Conservation (phyloP, 37 sponge, comb jelly and placozoan genomes). For the Spongilla lacustris region DNA sequence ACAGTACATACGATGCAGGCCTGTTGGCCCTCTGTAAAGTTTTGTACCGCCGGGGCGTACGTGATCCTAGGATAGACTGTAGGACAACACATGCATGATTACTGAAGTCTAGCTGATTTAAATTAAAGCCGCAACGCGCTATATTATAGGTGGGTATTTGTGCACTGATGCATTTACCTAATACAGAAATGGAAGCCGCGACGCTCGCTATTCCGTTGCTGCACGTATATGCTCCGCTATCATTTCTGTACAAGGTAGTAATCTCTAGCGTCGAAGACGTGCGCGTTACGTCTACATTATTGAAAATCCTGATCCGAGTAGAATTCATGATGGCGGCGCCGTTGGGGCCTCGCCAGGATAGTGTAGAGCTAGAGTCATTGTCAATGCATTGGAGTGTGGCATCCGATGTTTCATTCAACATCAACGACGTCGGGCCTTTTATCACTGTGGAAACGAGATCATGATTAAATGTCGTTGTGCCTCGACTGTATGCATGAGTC, state of each 20-base stretch:
- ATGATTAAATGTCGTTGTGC: neutral
- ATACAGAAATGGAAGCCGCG: neutral
- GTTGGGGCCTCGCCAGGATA: neutral
- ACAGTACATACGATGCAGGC: neutral
- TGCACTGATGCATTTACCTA: neutral
- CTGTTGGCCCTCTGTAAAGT: neutral
- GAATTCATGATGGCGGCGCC: neutral
- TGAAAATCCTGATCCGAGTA: neutral
- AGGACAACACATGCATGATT: too few species aligned
- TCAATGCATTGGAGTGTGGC: neutral
- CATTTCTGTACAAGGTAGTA: neutral
- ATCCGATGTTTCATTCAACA: neutral
- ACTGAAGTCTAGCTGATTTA: too few species aligned
- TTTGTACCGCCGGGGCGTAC: neutral
- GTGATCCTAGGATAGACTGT: neutral
- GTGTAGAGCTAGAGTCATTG: neutral
- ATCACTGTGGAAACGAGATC: neutral
- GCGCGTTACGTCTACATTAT: neutral
- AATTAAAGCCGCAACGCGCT: too few species aligned
- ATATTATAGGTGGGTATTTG: too few species aligned
- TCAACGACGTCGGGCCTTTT: neutral
- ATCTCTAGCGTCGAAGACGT: neutral
- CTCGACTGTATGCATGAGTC: too few species aligned
- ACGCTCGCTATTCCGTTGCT: neutral
- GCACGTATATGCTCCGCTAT: neutral